Evolutionary conservation across 2,888 invertebrate species (phyloP).

Genomic region (Boloria euphrosyne): DNA sequence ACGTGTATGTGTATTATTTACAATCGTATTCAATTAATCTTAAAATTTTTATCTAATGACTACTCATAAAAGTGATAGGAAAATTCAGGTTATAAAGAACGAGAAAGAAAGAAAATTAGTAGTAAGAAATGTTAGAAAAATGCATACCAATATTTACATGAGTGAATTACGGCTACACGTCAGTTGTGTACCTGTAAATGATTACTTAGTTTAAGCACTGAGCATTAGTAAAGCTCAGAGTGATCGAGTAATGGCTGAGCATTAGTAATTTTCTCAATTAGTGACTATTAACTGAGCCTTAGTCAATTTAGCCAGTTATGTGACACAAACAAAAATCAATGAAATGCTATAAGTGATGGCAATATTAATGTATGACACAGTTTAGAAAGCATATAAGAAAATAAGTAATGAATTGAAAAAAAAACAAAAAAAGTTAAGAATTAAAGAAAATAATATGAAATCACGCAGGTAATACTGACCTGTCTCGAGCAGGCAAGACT

Average conservation of each 20-base stretch:
- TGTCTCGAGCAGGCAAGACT: constrained; percentile 53
- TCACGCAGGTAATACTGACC: constrained; percentile 47
- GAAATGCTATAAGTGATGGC: too few species aligned
- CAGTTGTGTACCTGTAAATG: constrained; percentile 67
- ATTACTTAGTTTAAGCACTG: constrained; percentile 23
- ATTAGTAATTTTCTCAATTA: constrained; percentile 25
- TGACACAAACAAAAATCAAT: not conserved
- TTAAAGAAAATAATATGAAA: not conserved
- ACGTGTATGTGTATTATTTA: too few species aligned
- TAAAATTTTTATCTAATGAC: too few species aligned
- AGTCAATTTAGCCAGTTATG: not conserved
- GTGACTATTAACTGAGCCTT: constrained; percentile 4
- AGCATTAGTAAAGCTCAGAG: not conserved
- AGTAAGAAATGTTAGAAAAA: constrained; percentile 21
- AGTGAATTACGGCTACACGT: constrained; percentile 58
- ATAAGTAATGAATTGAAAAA: not conserved
- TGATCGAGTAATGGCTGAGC: constrained; percentile 11
- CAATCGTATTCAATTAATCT: too few species aligned
- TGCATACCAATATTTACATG: constrained; percentile 42
- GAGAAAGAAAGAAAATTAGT: not conserved
- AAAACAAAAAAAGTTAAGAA: not conserved
- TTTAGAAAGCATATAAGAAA: too few species aligned
- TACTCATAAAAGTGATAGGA: too few species aligned
- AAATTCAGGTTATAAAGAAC: not conserved
- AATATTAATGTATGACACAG: too few species aligned